Conservation (phyloP, 2,113 vertebrate species). For the Mirza zaza region DNA sequence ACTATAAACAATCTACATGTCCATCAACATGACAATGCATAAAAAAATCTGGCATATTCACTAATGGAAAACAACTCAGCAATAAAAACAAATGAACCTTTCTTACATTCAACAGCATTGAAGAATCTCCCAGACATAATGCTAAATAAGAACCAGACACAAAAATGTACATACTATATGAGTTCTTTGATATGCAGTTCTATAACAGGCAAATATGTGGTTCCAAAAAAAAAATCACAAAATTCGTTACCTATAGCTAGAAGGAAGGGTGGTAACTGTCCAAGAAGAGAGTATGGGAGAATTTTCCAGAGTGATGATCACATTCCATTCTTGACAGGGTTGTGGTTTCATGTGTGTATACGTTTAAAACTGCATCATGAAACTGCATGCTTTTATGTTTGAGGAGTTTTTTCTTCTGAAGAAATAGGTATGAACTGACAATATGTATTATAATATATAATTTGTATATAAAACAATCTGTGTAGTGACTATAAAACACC, state of each 20-base stretch:
- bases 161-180: not conserved
- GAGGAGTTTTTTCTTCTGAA: not conserved
- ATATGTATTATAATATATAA: not conserved
- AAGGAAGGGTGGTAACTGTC: not conserved
- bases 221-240: not conserved
- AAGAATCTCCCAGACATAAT: not conserved
- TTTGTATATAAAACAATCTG: not conserved
- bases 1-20: not conserved
- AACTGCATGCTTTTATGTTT: not conserved
- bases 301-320: not conserved
- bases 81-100: not conserved
- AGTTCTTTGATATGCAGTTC: not conserved
- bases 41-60: not conserved
- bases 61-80: not conserved
- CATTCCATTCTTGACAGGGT: not conserved
- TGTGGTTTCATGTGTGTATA: not conserved
- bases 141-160: not conserved
- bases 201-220: not conserved
- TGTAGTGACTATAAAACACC: not conserved
- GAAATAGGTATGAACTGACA: not conserved
- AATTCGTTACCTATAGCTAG: not conserved
- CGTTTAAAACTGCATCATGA: not conserved
- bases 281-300: not conserved
- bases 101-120: not conserved
- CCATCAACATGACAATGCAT: not conserved